Evolutionary conservation across 2,888 invertebrate genomes (phyloP).

Genomic region (Thymelicus sylvestris): DNA sequence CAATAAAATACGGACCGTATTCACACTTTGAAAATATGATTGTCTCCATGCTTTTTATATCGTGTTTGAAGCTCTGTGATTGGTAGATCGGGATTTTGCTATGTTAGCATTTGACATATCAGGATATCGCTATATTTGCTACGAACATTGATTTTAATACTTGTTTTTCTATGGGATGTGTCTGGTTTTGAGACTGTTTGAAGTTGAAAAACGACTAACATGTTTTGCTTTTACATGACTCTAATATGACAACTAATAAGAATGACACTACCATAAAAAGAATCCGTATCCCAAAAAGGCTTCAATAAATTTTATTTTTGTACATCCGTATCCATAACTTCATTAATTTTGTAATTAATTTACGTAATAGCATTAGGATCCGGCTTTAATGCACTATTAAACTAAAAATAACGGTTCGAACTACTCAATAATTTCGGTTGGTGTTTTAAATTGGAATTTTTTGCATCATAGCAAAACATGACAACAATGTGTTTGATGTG

Average conservation of each 20-base stretch:
- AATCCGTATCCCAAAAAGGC: constrained; percentile 16
- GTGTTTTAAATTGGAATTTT: constrained; percentile 62
- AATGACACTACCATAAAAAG: constrained; percentile 17
- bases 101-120: no score
- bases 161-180: no score
- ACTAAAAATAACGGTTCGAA: constrained; percentile 49
- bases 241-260: constrained; percentile 16
- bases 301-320: constrained; percentile 19
- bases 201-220: no score
- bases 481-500: constrained; percentile 82
- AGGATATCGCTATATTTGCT: no score
- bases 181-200: no score
- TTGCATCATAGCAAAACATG: constrained; percentile 80
- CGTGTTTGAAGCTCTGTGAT: no score
- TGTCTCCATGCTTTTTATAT: no score
- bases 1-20: no score
- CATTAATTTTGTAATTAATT: constrained; percentile 34
- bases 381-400: constrained; percentile 16
- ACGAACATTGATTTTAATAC: no score
- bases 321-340: constrained; percentile 23
- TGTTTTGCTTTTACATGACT: no score
- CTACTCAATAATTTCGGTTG: constrained; percentile 50
- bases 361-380: constrained; percentile 23
- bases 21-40: no score
- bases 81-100: no score